Evolutionary conservation across 92 coral and sea anemone species (phyloP), one percentile per base, ranked within the genome.

Genomic region (Epizoanthus stellaris): DNA sequence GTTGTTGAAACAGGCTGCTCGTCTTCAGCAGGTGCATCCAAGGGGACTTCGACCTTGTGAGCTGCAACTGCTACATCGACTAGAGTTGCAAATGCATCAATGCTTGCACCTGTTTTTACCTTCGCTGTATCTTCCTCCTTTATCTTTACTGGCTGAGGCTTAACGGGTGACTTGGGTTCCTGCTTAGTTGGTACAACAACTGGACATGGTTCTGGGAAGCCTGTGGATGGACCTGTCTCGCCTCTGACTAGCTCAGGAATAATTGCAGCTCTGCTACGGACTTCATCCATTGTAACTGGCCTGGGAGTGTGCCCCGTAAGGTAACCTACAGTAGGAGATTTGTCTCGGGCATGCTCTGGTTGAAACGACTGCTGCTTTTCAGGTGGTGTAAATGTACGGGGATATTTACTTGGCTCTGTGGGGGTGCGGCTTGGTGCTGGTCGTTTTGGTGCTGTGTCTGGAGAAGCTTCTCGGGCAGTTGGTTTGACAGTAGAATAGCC

Each of bases 31-130:
- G 72, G 14, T 19, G 68, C 82, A 34, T 21, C 52, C 7, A 69
- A 56, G 19, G 94, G 94, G 9, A 93, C 88, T 34, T 90, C 96
- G 45, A 90, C 96, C 83, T 87, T 88, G 40, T 86, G 75, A 15
- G 95, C 95, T n/a, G 89, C 87, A 10, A 90, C 95, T 40, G 98
- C 98, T 39, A 94, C 95, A 52, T 92, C 87, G 20, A 94, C 95
- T 45, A 94, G 71, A 16, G 98, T 94, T 36, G 82, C 89, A 72
- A 94, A 85, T 53, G 92, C 92, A 40, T 79, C 86, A 84, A 86
- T 89, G 67, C 47, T 13, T 36, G 30, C 30, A 3, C 63, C 52
- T 16, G 75, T 16, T 58, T 82, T 82, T 68, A 81, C 53, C 20
- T 17, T 80, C n/a, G 75, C 85, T 53, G 70, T 71, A 6, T 66